Conservation (phyloP, 2,113 vertebrate genomes). For the Gymnarchus niloticus region DNA sequence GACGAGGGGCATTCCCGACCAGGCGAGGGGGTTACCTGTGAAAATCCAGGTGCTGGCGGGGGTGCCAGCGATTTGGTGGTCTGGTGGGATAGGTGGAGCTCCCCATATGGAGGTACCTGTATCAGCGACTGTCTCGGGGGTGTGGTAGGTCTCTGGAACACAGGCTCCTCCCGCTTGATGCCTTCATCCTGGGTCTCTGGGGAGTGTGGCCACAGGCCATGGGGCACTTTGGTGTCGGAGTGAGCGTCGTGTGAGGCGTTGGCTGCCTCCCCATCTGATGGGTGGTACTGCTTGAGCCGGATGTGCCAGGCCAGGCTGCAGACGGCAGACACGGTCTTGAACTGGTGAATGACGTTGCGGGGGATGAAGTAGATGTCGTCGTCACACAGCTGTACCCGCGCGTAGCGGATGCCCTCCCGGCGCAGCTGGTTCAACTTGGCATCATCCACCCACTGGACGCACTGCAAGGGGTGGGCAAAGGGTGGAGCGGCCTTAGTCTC, state of each 20-base stretch:
- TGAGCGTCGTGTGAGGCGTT: slow-evolving; percentile 49
- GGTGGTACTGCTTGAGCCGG: slow-evolving; percentile 84
- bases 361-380: slow-evolving; percentile 99
- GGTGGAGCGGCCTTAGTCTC: neutral
- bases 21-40: slow-evolving; percentile 28
- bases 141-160: slow-evolving; percentile 61
- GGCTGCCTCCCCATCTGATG: slow-evolving; percentile 54
- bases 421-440: slow-evolving; percentile 97
- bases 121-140: slow-evolving; percentile 48
- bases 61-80: slow-evolving; percentile 32
- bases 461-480: slow-evolving; percentile 55
- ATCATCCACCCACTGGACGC: slow-evolving; percentile 97
- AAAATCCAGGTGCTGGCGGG: slow-evolving; percentile 31
- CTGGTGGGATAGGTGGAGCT: slow-evolving; percentile 26
- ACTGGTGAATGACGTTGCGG: slow-evolving; percentile 97
- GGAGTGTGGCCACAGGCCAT: slow-evolving; percentile 56
- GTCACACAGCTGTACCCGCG: slow-evolving; percentile 85
- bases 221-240: slow-evolving; percentile 60
- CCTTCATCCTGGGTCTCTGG: slow-evolving; percentile 51
- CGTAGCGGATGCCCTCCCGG: slow-evolving; percentile 90
- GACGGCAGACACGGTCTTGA: slow-evolving; percentile 95
- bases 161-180: slow-evolving; percentile 46
- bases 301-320: slow-evolving; percentile 98
- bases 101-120: slow-evolving; percentile 41
- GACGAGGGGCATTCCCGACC: slow-evolving; percentile 1